Evolutionary conservation across 2,113 vertebrate genomes (phyloP), one percentile per base, ranked within the genome.

Genomic region (Oncorhynchus nerka): DNA sequence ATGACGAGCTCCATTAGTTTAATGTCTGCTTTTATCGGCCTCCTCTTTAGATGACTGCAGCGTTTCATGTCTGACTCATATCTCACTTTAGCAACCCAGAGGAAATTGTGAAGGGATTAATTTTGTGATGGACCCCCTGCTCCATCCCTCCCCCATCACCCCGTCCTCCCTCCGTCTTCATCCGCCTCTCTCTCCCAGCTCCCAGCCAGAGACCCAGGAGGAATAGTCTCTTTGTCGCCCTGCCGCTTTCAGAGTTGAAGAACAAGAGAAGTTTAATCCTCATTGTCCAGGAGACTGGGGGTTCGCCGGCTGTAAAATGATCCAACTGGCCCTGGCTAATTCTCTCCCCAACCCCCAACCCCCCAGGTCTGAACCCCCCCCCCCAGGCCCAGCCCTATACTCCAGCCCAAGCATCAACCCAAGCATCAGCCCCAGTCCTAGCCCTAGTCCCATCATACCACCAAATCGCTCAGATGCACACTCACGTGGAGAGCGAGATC

Each of bases 241-340:
- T 89, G 89, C 89, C 82, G 87, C 90, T 90, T 55, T 89, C 81
- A 61, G 89, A 92, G 92, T 92, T 91, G 89, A 91, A 89, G 92
- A 92, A 94, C 91, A 93, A 93, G 93, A 93, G 91, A 87, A 91
- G 89, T 91, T 93, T 94, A 94, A 94, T 93, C 93, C 92, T 90
- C 86, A 94, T 94, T 94, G 93, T 94, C 90, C 89, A 84, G 79
- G 86, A 92, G 89, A 88, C 92, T 88, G 88, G 89, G 28, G 28
- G 28, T 87, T 91, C 88, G 84, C 86, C 86, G 88, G 90, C 90
- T 92, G 92, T 91, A 92, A 93, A 92, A 93, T 92, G 93, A 93
- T 93, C 93, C 91, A 92, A 93, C 90, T 88, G 91, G 90, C 88
- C 91, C 79, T 62, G 32, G 87, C 83, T 92, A 92, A 91, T 91